Conservation (phyloP, 2,113 vertebrate genomes). For the Clarias gariepinus region DNA sequence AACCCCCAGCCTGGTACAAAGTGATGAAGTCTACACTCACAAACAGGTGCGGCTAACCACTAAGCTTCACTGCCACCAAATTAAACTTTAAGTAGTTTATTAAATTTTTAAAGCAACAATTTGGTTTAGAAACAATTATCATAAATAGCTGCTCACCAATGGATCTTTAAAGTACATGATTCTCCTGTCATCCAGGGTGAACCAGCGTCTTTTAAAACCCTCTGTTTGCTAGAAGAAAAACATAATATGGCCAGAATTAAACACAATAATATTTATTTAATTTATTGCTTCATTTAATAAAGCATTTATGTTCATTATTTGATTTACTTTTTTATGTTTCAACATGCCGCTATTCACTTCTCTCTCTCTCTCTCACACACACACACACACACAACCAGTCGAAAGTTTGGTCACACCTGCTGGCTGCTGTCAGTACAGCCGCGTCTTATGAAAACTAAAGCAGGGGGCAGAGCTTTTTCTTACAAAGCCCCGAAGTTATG, state of each 20-base stretch:
- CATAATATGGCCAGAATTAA: neutral
- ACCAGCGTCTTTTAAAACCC: conserved; percentile 96
- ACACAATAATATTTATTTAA: neutral
- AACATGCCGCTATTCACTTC: neutral
- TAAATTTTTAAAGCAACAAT: neutral
- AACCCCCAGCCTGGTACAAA: too few species aligned
- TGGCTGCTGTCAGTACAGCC: too few species aligned
- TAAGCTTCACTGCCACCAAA: neutral
- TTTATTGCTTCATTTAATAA: neutral
- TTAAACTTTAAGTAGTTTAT: too few species aligned
- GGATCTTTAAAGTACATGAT: conserved; percentile 99
- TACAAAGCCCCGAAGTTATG: too few species aligned
- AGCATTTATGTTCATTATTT: neutral
- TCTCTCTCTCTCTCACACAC: neutral
- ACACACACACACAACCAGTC: too few species aligned
- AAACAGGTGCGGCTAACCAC: too few species aligned
- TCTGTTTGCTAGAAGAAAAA: conserved; percentile 83
- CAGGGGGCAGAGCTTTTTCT: too few species aligned
- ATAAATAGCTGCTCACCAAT: conserved; percentile 76
- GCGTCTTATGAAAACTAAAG: too few species aligned
- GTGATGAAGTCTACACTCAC: too few species aligned
- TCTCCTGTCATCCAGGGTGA: conserved; percentile 92
- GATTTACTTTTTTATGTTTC: neutral
- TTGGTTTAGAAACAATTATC: neutral
- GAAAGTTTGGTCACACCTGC: too few species aligned